phyloP scores from a whole-genome alignment of 2,797 vertebrate genomes.

The Cossypha niveicapilla region DNA sequence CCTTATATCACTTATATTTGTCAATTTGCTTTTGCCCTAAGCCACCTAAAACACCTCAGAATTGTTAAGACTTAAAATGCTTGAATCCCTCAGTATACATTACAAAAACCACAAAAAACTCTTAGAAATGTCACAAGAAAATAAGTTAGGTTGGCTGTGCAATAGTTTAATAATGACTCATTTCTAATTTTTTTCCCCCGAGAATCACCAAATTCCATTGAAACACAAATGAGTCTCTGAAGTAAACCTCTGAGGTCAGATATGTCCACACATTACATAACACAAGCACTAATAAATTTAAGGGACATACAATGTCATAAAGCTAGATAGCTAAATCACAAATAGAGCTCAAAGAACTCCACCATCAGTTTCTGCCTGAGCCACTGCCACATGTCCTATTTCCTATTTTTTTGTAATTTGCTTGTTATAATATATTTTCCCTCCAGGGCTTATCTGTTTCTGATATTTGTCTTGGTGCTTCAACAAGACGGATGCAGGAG shows the following conservation, averaged over 20 bases:
- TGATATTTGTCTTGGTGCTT: neutral
- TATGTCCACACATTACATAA: neutral
- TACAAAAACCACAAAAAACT: neutral
- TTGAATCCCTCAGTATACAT: neutral
- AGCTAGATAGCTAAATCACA: neutral
- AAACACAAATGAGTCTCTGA: neutral
- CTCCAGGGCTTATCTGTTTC: neutral
- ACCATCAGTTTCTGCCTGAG: neutral
- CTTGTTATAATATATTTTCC: neutral
- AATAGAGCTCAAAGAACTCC: neutral
- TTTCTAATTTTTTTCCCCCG: neutral
- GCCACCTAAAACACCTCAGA: neutral
- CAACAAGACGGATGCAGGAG: neutral
- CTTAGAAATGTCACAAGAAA: neutral
- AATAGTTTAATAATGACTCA: neutral
- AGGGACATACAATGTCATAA: neutral
- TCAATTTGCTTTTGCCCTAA: neutral
- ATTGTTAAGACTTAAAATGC: neutral
- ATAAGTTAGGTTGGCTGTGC: neutral
- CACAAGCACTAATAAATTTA: neutral
- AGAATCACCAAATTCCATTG: neutral
- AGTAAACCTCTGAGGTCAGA: neutral
- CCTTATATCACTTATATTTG: neutral
- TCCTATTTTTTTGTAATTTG: neutral
- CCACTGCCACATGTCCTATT: neutral